phyloP scores from a whole-genome alignment of 1,140 invertebrate species.

The Caerostris darwini region DNA sequence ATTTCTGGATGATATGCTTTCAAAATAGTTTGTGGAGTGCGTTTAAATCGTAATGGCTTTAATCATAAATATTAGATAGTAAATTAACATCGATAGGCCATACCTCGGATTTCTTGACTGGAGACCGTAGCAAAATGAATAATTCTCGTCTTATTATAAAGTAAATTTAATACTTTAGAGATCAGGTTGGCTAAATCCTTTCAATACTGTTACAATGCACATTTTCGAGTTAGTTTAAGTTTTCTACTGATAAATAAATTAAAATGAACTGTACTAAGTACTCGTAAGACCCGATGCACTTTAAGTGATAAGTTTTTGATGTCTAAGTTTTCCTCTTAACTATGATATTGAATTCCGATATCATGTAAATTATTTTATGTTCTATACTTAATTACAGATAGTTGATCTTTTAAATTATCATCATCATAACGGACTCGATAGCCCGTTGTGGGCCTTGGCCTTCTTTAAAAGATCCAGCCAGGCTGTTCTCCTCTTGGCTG shows the following conservation, averaged over 20 bases:
- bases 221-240: neutral
- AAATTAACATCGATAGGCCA: neutral
- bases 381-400: too few species aligned
- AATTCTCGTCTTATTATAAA: neutral
- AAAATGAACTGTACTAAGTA: neutral
- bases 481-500: too few species aligned
- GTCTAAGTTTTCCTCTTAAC: neutral
- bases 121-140: neutral
- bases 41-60: conserved; percentile 8
- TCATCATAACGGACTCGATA: too few species aligned
- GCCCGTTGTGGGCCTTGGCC: too few species aligned
- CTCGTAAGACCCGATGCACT: neutral
- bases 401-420: too few species aligned
- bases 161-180: neutral
- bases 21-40: neutral
- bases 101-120: neutral
- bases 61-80: neutral
- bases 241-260: neutral
- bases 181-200: neutral
- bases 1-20: neutral
- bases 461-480: too few species aligned
- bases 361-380: too few species aligned
- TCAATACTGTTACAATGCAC: neutral
- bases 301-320: neutral
- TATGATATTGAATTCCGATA: too few species aligned